Base-by-base conservation (phyloP, 2,113 vertebrate genomes). In the Pollimyrus isidori region DNA sequence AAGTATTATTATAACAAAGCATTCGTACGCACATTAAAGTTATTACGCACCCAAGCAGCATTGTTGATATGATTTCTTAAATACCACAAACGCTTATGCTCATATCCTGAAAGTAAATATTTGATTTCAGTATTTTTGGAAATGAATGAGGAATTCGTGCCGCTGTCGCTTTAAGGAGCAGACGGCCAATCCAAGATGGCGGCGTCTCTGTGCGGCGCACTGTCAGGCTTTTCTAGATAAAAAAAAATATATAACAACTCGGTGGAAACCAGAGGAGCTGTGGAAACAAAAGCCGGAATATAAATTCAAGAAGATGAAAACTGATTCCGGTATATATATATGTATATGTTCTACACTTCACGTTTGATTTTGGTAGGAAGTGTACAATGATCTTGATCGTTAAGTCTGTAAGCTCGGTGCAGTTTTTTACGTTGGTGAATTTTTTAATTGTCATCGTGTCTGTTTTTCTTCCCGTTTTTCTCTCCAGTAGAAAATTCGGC, bases 101-200 rank as follows among this genome's bases (percentile, higher is more conserved):
- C 13, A 80, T 80, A 6, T 42, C 0, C 39, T 80, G 17, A 80
- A 39, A 42, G 73, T 80, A 19, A 80, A 9, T 42, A 80, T 42
- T 17, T 76, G 35, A 15, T 76, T 65, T 30, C n/a, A 26, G n/a
- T 65, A 76, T 76, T 76, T 76, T 80, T 39, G 35, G 13, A 80
- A 80, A 42, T 39, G 13, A 80, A 80, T 80, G 35, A 39, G 15
- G 65, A 86, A 65, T 15, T 39, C 26, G 53, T 30, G 58, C 26
- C 2, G 15, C 65, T 58, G 73, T 83, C 86, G 46, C 89, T 90
- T 90, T 90, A 90, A 90, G 86, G 49, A 88, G 69, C 39, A 10
- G 4, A 56, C 52, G 50, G 6, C 15, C 30, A 9, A 90, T 88
- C 86, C 86, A 90, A 90, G 86, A 90, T 90, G 89, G 89, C 73